Evolutionary conservation across 2,888 invertebrate genomes (phyloP).

Genomic region (Microplitis deprimator): DNA sequence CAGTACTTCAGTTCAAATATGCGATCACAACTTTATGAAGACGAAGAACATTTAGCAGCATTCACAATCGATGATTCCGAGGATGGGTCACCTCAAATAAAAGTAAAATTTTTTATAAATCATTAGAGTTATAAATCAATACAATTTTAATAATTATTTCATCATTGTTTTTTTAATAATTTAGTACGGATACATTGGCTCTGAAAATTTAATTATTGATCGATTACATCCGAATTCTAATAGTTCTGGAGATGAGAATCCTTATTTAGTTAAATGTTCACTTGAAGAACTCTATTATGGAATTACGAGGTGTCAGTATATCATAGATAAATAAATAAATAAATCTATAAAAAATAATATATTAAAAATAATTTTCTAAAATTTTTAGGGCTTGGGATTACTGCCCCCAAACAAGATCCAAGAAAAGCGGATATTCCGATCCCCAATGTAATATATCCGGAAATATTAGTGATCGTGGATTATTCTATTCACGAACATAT

Average conservation of each 20-base stretch:
- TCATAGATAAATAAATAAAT: no score
- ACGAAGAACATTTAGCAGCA: not conserved
- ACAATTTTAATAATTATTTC: no score
- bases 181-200: not conserved
- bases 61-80: not conserved
- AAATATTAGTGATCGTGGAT: not conserved
- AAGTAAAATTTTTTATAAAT: no score
- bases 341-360: no score
- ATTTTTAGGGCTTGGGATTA: no score
- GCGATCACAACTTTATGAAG: not conserved
- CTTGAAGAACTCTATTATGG: not conserved
- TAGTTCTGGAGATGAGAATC: not conserved
- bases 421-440: not conserved
- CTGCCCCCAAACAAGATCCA: not conserved
- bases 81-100: not conserved
- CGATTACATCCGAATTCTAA: not conserved
- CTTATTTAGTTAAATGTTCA: not conserved
- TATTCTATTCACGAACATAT: not conserved
- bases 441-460: not conserved
- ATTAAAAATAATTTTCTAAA: no score
- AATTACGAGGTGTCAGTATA: no score
- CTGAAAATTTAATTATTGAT: not conserved
- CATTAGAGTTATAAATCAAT: no score
- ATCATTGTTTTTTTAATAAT: not conserved
- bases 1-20: not conserved